Percentiles rank a stretch among this genome's conserved stretches.
phyloP scores from a whole-genome alignment of 2,888 invertebrate species.

The Drosophila nr. perissopoda region DNA sequence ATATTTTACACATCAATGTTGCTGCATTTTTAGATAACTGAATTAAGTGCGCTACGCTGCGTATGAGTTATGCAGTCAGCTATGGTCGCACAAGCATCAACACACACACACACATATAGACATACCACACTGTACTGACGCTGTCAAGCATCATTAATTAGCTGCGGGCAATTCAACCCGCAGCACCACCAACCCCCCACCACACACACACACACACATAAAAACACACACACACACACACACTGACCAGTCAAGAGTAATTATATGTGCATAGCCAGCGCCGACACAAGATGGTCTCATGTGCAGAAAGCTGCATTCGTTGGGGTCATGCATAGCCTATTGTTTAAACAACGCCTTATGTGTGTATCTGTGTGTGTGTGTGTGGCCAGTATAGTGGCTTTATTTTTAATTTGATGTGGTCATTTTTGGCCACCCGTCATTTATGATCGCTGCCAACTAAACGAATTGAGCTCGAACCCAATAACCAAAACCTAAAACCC shows the following conservation, averaged over 20 bases:
- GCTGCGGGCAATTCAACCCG: conserved; percentile 39
- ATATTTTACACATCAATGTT: conserved; percentile 45
- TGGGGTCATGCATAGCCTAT: conserved; percentile 12
- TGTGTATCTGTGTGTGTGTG: background rate
- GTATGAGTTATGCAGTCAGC: conserved; percentile 68
- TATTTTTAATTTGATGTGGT: conserved; percentile 20
- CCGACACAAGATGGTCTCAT: conserved; percentile 29
- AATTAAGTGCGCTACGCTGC: conserved; percentile 65
- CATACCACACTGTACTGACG: conserved; percentile 12
- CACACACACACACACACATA: background rate
- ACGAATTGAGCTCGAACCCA: conserved; percentile 4
- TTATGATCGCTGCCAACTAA: conserved; percentile 36
- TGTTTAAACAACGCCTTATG: conserved; percentile 10
- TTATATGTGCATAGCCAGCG: conserved; percentile 53
- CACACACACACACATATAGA: background rate
- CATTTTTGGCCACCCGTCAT: conserved; percentile 49
- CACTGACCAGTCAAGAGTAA: conserved; percentile 57
- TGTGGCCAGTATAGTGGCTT: conserved; percentile 56
- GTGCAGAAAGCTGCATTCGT: conserved; percentile 25
- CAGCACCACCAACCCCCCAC: background rate
- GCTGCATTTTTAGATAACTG: conserved; percentile 43
- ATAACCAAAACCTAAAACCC: conserved; percentile 3
- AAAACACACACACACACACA: background rate
- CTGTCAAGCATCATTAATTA: conserved; percentile 74
- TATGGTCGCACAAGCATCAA: background rate